Evolutionary conservation across 2,888 invertebrate genomes (phyloP).

Genomic region (Phyllotreta cruciferae): DNA sequence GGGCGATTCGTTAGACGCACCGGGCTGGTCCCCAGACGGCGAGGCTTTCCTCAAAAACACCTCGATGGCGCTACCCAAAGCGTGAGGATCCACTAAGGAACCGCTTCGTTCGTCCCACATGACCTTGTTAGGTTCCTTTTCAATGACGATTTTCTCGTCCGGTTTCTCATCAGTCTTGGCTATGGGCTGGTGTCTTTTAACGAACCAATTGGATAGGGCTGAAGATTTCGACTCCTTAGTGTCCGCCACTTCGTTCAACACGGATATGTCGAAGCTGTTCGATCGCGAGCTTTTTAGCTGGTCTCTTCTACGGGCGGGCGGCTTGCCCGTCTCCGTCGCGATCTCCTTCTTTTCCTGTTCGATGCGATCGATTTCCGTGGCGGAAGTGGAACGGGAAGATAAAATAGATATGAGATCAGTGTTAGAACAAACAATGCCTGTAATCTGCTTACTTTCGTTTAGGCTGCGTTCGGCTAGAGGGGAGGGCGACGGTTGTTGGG

Average conservation of each 20-base stretch:
- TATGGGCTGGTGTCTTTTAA: conserved; percentile 77
- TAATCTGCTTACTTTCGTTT: conserved; percentile 52
- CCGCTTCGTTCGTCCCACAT: conserved; percentile 80
- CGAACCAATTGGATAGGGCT: conserved; percentile 75
- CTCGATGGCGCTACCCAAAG: conserved; percentile 84
- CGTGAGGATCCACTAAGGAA: conserved; percentile 80
- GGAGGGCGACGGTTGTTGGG: conserved; percentile 71
- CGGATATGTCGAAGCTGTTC: conserved; percentile 84
- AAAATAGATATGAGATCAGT: conserved; percentile 82
- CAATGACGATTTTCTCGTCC: conserved; percentile 44
- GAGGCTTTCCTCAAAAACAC: conserved; percentile 75
- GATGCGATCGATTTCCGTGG: conserved; percentile 78
- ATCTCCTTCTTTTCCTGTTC: conserved; percentile 61
- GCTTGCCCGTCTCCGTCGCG: conserved; percentile 44
- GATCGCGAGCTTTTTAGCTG: conserved; percentile 75
- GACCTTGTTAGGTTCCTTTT: conserved; percentile 62
- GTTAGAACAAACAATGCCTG: conserved; percentile 81
- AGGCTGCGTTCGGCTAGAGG: conserved; percentile 50
- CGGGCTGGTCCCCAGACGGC: conserved; percentile 59
- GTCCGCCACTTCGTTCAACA: conserved; percentile 65
- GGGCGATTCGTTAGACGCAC: conserved; percentile 28
- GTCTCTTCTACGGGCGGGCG: conserved; percentile 59
- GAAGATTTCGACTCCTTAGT: conserved; percentile 43
- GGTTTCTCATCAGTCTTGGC: conserved; percentile 37
- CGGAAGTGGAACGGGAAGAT: conserved; percentile 79